Evolutionary conservation across 2,113 vertebrate species (phyloP).

Genomic region (Electrona antarctica): DNA sequence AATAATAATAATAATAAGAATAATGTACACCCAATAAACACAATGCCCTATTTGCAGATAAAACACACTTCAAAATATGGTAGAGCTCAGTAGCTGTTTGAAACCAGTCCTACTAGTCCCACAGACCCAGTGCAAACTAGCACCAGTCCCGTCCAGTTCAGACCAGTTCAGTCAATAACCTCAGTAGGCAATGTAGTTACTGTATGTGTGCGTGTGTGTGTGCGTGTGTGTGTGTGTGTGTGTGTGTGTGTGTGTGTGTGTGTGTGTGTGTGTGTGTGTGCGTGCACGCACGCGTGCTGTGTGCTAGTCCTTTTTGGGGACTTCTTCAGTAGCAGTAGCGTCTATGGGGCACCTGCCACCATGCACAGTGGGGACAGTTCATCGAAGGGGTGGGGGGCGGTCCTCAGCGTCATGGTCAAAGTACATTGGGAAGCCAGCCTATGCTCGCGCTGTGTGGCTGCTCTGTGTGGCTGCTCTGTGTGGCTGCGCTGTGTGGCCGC

Average conservation of each 20-base stretch:
- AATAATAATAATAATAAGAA: constrained; percentile 67
- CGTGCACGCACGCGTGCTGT: not conserved
- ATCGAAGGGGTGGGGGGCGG: constrained; percentile 29
- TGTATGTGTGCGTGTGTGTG: constrained; percentile 26
- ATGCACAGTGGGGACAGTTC: constrained; percentile 33
- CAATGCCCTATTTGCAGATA: constrained; percentile 82
- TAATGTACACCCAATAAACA: constrained; percentile 80
- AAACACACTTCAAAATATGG: constrained; percentile 81
- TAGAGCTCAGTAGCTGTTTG: constrained; percentile 83
- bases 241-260: constrained; percentile 15
- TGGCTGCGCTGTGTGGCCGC: too few relatives aligned
- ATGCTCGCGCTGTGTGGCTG: too few relatives aligned
- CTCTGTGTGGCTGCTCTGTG: too few relatives aligned
- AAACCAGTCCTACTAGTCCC: constrained; percentile 60
- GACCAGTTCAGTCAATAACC: constrained; percentile 51
- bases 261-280: constrained; percentile 29
- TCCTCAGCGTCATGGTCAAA: constrained; percentile 32
- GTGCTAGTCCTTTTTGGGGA: constrained; percentile 22
- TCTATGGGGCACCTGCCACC: constrained; percentile 39
- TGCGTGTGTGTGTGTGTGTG: constrained; percentile 29
- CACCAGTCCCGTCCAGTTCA: constrained; percentile 17
- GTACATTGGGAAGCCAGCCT: not conserved
- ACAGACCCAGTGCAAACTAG: constrained; percentile 55
- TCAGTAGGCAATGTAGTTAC: constrained; percentile 39
- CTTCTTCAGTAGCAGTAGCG: constrained; percentile 43